phyloP scores from a whole-genome alignment of 2,888 invertebrate genomes.

The Cynaeus angustus region DNA sequence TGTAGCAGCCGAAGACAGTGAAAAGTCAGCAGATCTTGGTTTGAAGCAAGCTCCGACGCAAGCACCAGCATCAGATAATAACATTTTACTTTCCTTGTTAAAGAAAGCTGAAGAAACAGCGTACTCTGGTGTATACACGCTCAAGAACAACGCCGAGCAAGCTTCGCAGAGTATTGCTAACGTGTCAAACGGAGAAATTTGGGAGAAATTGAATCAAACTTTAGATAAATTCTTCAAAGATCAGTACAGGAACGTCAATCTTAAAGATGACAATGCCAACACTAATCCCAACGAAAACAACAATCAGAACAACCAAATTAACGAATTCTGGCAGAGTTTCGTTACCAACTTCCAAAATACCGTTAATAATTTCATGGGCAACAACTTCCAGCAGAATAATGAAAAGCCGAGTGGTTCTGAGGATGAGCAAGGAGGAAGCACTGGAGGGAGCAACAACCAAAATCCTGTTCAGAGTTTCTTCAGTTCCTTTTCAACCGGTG shows the following conservation, averaged over 20 bases:
- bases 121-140: constrained; percentile 48
- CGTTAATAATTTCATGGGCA: constrained; percentile 50
- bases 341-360: constrained; percentile 48
- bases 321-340: constrained; percentile 48
- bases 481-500: constrained; percentile 46
- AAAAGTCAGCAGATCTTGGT: constrained; percentile 13
- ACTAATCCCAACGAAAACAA: not conserved
- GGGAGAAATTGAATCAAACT: constrained; percentile 51
- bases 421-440: constrained; percentile 36
- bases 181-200: constrained; percentile 41
- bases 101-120: constrained; percentile 50
- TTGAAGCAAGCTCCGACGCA: not conserved
- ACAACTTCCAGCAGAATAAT: constrained; percentile 25
- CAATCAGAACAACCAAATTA: constrained; percentile 33
- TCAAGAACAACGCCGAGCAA: constrained; percentile 47
- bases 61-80: not conserved
- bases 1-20: constrained; percentile 38
- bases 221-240: constrained; percentile 47
- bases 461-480: constrained; percentile 52
- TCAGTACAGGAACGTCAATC: constrained; percentile 35
- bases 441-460: too few relatives aligned
- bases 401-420: constrained; percentile 40
- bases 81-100: constrained; percentile 8
- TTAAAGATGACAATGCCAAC: constrained; percentile 44
- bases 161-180: constrained; percentile 22